A percentile compares a stretch with the other conserved stretches of the same genome.
Conservation (phyloP, 2,113 vertebrate species). For the Tetraodon nigroviridis region DNA sequence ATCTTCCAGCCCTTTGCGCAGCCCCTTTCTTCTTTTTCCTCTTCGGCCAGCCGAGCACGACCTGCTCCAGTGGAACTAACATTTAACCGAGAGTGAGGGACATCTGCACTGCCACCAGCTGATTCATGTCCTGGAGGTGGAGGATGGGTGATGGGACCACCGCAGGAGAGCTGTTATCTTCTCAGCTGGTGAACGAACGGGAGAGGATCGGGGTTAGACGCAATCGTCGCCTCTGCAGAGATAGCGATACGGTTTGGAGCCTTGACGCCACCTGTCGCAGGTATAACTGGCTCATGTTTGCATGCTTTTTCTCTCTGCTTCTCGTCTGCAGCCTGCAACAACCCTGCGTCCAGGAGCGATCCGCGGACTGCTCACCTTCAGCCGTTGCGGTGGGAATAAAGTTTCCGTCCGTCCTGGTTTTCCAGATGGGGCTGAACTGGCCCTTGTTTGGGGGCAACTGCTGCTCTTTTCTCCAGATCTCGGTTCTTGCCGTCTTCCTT, state of each 20-base stretch:
- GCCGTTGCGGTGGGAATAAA: neutral
- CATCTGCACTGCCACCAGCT: slow-evolving; percentile 29
- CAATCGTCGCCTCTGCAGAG: neutral
- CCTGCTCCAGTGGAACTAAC: slow-evolving; percentile 64
- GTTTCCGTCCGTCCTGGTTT: too few relatives aligned
- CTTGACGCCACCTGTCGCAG: neutral
- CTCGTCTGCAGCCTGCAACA: slow-evolving; percentile 11
- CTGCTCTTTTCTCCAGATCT: neutral
- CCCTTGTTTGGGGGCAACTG: neutral
- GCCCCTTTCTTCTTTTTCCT: slow-evolving; percentile 67
- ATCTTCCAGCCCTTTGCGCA: slow-evolving; percentile 63
- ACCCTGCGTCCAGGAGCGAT: slow-evolving; percentile 9
- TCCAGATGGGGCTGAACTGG: neutral
- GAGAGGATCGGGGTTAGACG: neutral
- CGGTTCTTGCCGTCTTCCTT: slow-evolving; percentile 1
- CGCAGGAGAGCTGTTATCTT: slow-evolving; percentile 33
- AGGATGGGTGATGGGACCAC: slow-evolving; percentile 15
- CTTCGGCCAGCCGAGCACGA: slow-evolving; percentile 67
- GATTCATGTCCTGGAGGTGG: slow-evolving; percentile 37
- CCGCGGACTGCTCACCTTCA: slow-evolving; percentile 40
- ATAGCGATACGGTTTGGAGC: too few relatives aligned
- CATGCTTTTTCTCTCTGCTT: neutral
- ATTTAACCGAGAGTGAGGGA: slow-evolving; percentile 64
- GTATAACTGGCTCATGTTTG: neutral
- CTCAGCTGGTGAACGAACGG: slow-evolving; percentile 25